Percentiles rank a stretch among this genome's conserved stretches.
phyloP scores from a whole-genome alignment of 2,797 vertebrate species.

The Orestias chungarensis region DNA sequence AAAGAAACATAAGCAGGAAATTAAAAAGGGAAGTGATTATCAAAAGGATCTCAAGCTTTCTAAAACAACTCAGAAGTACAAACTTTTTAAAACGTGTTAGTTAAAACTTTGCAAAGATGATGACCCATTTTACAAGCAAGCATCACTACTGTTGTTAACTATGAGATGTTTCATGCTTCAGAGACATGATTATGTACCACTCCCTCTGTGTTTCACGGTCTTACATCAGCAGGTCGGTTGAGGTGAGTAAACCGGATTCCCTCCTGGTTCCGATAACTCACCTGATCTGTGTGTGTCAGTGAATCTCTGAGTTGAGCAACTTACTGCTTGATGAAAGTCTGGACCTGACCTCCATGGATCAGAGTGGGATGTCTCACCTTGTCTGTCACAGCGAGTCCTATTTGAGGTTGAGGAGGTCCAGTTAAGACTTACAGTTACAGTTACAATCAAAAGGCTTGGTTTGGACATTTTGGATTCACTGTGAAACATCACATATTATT shows the following conservation, averaged over 20 bases:
- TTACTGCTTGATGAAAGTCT: no score
- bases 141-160: background rate
- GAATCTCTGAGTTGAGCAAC: constrained; percentile 10
- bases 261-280: background rate
- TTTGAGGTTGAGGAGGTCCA: background rate
- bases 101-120: background rate
- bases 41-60: background rate
- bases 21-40: background rate
- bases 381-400: background rate
- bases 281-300: background rate
- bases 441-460: background rate
- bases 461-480: background rate
- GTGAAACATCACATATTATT: no score
- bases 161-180: background rate
- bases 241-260: background rate
- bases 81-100: background rate
- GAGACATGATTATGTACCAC: background rate
- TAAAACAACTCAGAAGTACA: background rate
- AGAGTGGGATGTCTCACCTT: background rate
- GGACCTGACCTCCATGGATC: background rate
- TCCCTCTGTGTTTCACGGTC: background rate
- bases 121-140: background rate
- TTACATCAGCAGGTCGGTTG: constrained; percentile 9
- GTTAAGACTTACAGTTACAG: background rate
- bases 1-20: background rate